phyloP scores from a whole-genome alignment of 2,797 vertebrate genomes.

The Sardinella longiceps region DNA sequence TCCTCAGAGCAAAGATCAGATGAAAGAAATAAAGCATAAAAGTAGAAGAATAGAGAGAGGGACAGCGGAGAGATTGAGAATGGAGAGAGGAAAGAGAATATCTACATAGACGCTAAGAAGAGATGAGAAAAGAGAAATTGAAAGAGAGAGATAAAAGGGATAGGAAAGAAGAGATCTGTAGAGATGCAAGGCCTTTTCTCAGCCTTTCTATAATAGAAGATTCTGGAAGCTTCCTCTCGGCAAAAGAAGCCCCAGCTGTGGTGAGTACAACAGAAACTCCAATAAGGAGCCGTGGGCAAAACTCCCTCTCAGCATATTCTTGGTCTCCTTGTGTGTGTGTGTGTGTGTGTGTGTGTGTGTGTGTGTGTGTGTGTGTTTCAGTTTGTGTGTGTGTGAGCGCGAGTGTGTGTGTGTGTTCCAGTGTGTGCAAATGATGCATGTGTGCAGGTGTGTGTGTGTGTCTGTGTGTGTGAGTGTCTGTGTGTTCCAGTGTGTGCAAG shows the following conservation, averaged over 20 bases:
- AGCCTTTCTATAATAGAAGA: neutral
- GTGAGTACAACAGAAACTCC: neutral
- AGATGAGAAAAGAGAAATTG: neutral
- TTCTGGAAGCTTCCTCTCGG: neutral
- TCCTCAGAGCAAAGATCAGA: constrained; percentile 5
- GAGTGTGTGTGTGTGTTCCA: too few species aligned
- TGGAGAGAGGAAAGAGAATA: constrained; percentile 2
- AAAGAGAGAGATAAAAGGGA: neutral
- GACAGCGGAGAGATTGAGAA: neutral
- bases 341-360: neutral
- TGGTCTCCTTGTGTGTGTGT: neutral
- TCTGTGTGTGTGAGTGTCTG: neutral
- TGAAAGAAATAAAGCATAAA: neutral
- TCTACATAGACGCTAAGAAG: neutral
- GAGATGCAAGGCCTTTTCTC: neutral
- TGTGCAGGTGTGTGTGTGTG: too few species aligned
- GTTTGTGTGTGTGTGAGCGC: too few species aligned
- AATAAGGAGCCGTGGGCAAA: neutral
- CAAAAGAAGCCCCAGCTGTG: neutral
- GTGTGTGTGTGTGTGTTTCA: neutral
- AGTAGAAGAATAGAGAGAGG: neutral
- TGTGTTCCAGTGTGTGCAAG: neutral
- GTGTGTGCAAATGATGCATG: too few species aligned
- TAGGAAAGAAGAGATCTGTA: neutral
- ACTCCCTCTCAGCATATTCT: constrained; percentile 1